A percentile compares a stretch with the other conserved stretches of the same genome.
Conservation (phyloP, 2,888 invertebrate species). For the Congeria kusceri region DNA sequence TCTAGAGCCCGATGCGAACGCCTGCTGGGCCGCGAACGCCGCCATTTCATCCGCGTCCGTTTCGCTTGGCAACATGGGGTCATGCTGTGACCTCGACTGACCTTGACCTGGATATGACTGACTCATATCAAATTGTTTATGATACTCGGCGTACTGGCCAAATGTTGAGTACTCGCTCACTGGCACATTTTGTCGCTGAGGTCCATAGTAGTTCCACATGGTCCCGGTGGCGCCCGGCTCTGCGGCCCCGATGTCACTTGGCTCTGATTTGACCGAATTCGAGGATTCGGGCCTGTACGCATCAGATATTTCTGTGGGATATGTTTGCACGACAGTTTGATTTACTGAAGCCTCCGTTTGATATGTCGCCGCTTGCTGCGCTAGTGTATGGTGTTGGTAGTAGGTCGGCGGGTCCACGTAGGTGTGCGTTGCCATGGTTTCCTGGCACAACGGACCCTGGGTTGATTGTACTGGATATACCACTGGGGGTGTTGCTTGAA, state of each 20-base stretch:
- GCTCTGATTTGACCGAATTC: conserved; percentile 24
- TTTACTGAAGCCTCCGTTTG: neutral
- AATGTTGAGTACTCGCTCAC: conserved; percentile 16
- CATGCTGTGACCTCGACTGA: conserved; percentile 21
- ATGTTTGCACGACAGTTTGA: neutral
- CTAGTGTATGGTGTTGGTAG: neutral
- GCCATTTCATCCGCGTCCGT: conserved; percentile 61
- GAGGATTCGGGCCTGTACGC: neutral
- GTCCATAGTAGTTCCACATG: neutral
- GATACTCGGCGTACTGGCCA: conserved; percentile 39
- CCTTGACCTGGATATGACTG: conserved; percentile 11
- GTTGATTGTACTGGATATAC: neutral
- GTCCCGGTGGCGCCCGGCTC: neutral
- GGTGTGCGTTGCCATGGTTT: neutral
- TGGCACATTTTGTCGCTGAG: neutral
- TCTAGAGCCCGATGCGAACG: conserved; percentile 2
- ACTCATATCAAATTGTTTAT: conserved; percentile 32
- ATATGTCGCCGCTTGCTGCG: neutral
- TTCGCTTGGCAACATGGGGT: conserved; percentile 62
- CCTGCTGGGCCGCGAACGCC: conserved; percentile 45
- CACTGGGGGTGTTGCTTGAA: neutral
- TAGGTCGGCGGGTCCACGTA: neutral
- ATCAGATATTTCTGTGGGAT: neutral
- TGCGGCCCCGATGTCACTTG: neutral
- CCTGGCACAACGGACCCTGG: neutral